phyloP scores from a whole-genome alignment of 2,888 invertebrate species.

The Aporophyla lueneburgensis region DNA sequence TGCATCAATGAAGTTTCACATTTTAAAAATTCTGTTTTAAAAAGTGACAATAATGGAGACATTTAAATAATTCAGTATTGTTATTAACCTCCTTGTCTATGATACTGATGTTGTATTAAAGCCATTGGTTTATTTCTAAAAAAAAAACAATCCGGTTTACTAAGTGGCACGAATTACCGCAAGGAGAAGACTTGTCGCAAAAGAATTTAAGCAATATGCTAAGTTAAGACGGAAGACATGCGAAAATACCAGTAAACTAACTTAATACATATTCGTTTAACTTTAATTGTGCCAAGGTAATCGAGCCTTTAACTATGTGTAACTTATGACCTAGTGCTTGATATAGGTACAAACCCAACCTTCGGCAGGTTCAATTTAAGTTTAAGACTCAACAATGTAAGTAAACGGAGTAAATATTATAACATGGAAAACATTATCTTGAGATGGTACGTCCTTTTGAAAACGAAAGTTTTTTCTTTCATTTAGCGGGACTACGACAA shows the following conservation, averaged over 20 bases:
- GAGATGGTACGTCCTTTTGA: slow-evolving; percentile 65
- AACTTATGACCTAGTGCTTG: background rate
- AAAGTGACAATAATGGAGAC: slow-evolving; percentile 12
- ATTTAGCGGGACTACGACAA: slow-evolving; percentile 76
- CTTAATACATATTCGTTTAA: background rate
- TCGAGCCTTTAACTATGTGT: background rate
- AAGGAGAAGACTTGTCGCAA: slow-evolving; percentile 47
- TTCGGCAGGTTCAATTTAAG: background rate
- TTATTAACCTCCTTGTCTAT: background rate
- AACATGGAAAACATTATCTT: slow-evolving; percentile 3
- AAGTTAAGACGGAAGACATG: slow-evolving; percentile 17
- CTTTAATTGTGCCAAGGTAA: slow-evolving; percentile 34
- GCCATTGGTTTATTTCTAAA: slow-evolving; percentile 28
- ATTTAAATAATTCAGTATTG: slow-evolving; percentile 11
- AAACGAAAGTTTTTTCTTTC: slow-evolving; percentile 78
- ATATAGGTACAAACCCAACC: background rate
- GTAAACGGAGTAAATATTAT: slow-evolving; percentile 22
- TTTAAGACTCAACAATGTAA: background rate
- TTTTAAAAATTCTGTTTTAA: slow-evolving; percentile 40
- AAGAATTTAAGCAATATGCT: slow-evolving; percentile 34
- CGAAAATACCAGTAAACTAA: slow-evolving; percentile 20
- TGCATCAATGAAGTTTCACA: slow-evolving; percentile 69
- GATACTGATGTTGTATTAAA: background rate
- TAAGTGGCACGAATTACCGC: slow-evolving; percentile 62
- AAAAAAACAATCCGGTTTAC: slow-evolving; percentile 54